Conservation (phyloP, 2,888 invertebrate genomes). For the Dolichopus griseipennis region DNA sequence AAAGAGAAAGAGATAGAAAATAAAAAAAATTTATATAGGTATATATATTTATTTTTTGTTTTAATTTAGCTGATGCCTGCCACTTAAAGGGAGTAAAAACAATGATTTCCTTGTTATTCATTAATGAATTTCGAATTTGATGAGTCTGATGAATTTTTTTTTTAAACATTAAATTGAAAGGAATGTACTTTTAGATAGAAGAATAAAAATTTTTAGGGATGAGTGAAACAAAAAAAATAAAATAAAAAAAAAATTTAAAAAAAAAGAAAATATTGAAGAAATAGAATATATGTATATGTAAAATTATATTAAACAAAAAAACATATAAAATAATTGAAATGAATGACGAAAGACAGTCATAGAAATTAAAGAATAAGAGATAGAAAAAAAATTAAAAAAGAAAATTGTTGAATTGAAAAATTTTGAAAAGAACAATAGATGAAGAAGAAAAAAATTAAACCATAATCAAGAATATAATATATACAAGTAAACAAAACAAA, state of each 20-base stretch:
- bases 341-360: neutral
- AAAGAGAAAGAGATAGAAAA: too few relatives aligned
- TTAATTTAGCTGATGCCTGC: too few relatives aligned
- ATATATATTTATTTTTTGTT: too few relatives aligned
- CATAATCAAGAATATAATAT: too few relatives aligned
- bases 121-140: neutral
- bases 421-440: neutral
- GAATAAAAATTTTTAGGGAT: neutral
- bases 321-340: neutral
- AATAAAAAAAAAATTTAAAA: neutral
- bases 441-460: neutral
- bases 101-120: neutral
- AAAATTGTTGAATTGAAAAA: constrained; percentile 6
- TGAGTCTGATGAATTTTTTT: neutral
- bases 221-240: too few relatives aligned
- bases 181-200: neutral
- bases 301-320: neutral
- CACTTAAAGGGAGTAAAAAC: neutral
- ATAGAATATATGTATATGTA: neutral
- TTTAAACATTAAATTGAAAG: neutral
- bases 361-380: neutral
- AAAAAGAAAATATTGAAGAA: too few relatives aligned
- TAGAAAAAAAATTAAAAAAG: neutral
- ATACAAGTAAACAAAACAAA: neutral
- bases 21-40: too few relatives aligned